Conservation (phyloP, 2,888 invertebrate genomes). For the Epistrophella euchroma region DNA sequence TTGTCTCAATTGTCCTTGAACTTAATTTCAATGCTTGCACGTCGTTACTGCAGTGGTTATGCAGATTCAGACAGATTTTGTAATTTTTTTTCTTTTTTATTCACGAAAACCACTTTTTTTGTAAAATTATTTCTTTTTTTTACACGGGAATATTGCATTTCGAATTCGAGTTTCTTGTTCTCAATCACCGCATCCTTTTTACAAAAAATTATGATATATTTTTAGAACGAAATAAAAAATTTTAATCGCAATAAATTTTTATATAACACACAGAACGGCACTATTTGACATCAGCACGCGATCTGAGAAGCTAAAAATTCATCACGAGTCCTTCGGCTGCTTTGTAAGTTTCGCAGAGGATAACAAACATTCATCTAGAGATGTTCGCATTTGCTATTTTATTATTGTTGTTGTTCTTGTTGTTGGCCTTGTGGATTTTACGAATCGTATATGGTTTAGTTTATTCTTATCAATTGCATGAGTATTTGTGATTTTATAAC, state of each 20-base stretch:
- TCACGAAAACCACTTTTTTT: constrained; percentile 36
- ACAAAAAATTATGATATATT: constrained; percentile 23
- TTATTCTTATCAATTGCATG: constrained; percentile 71
- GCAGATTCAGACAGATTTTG: constrained; percentile 48
- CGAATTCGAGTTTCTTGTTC: constrained; percentile 39
- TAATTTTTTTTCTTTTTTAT: constrained; percentile 21
- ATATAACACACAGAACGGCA: constrained; percentile 70
- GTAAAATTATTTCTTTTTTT: constrained; percentile 11
- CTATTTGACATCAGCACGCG: constrained; percentile 74
- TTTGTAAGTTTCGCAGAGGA: constrained; percentile 70
- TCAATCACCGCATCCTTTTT: constrained; percentile 56
- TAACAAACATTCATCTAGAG: constrained; percentile 74
- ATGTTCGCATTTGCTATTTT: constrained; percentile 56
- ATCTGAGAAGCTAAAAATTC: constrained; percentile 74
- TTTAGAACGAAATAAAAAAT: constrained; percentile 5
- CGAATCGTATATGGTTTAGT: constrained; percentile 50
- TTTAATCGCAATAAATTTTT: constrained; percentile 38
- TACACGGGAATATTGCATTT: constrained; percentile 29
- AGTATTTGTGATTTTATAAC: constrained; percentile 63
- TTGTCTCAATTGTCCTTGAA: constrained; percentile 72
- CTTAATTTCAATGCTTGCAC: constrained; percentile 69
- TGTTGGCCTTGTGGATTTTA: constrained; percentile 60
- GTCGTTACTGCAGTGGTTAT: constrained; percentile 74
- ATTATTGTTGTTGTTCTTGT: constrained; percentile 52
- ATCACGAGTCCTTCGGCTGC: constrained; percentile 65